A percentile compares a stretch with the other conserved stretches of the same genome.
phyloP scores from a whole-genome alignment of 2,113 vertebrate genomes.

The Ellobius talpinus region DNA sequence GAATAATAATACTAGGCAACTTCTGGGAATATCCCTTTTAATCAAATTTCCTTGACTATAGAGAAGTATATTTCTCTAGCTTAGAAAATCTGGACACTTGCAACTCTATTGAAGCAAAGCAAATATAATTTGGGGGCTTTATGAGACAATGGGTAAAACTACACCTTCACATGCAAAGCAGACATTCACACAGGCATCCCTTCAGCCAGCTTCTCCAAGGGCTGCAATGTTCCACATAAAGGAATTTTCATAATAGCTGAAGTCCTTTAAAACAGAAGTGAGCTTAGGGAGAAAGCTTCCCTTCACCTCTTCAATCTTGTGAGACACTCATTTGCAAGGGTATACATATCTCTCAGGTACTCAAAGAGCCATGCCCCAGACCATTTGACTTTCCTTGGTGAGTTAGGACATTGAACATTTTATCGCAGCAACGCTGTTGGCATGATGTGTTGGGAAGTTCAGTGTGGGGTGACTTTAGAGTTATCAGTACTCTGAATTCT shows the following conservation, averaged over 20 bases:
- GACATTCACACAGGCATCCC: background rate
- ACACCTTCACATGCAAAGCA: background rate
- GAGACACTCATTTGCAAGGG: background rate
- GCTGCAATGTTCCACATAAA: background rate
- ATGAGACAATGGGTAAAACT: conserved; percentile 34
- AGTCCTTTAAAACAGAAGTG: conserved; percentile 29
- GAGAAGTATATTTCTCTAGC: background rate
- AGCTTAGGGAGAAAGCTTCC: background rate
- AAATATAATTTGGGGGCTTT: conserved; percentile 30
- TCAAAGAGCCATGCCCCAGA: background rate
- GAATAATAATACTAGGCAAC: background rate
- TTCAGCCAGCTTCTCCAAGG: background rate
- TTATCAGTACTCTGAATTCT: background rate
- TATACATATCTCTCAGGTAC: background rate
- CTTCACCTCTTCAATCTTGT: background rate
- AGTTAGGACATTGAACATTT: background rate
- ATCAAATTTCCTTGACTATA: background rate
- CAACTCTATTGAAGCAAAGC: conserved; percentile 26
- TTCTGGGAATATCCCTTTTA: background rate
- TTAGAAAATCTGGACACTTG: background rate
- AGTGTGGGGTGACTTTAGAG: background rate
- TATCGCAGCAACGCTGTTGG: background rate
- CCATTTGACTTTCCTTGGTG: background rate
- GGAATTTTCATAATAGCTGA: background rate
- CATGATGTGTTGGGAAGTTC: background rate